These are phyloP conservation scores for Sebastes itinus DNA, from an alignment of 2,797 vertebrate genomes.

Conservation along the genomic window DNA sequence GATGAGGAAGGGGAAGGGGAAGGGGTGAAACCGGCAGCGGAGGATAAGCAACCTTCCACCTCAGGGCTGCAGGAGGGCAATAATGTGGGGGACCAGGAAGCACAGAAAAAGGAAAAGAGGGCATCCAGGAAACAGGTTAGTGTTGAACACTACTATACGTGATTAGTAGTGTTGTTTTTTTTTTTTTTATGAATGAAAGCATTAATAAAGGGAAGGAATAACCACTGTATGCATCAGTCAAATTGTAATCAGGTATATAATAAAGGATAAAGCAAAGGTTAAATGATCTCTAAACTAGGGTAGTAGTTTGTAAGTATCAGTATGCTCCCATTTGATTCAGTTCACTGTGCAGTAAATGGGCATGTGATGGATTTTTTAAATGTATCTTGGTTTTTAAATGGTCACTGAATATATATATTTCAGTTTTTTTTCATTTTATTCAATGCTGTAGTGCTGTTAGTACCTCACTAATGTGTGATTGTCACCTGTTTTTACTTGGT, in stretches of 20 bases:
- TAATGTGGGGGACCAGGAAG: not conserved
- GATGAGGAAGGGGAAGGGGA: not conserved
- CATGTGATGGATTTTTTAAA: not conserved
- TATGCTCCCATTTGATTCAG: not conserved
- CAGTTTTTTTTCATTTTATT: not conserved
- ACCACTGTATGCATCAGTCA: not conserved
- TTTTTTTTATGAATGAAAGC: not conserved
- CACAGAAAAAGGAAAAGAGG: constrained; percentile 56
- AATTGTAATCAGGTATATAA: not conserved
- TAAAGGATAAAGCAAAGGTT: not conserved
- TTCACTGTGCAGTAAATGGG: not conserved
- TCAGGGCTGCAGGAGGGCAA: constrained; percentile 49
- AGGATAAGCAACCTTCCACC: constrained; percentile 60
- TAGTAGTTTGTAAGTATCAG: not conserved
- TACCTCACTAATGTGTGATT: not conserved
- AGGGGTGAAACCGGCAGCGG: constrained; percentile 18
- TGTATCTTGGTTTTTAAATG: not conserved
- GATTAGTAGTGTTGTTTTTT: not conserved
- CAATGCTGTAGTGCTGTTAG: not conserved
- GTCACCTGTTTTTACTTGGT: not conserved
- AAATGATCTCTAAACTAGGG: not conserved
- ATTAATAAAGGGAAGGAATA: not conserved
- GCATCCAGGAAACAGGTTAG: constrained; percentile 82
- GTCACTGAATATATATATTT: not conserved
- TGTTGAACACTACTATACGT: not conserved